Evolutionary conservation across 2,888 invertebrate species (phyloP).

Genomic region (Synergus umbraculus): DNA sequence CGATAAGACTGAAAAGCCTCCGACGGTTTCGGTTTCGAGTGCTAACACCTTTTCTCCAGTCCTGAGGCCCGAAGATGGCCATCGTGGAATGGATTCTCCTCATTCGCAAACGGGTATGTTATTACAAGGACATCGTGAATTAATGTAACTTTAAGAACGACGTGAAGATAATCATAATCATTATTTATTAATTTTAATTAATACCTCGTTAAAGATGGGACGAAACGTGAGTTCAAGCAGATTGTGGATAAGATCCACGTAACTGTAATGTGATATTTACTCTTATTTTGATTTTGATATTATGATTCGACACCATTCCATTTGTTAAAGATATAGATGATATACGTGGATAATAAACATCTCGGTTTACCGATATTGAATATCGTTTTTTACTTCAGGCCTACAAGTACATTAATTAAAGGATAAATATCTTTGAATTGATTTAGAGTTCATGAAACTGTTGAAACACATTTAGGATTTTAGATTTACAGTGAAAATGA

Average conservation of each 20-base stretch:
- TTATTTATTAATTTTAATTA: constrained; percentile 4
- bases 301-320: neutral
- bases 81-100: constrained; percentile 76
- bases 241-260: constrained; percentile 12
- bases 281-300: neutral
- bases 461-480: neutral
- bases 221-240: neutral
- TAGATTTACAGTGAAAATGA: neutral
- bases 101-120: constrained; percentile 76
- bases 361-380: neutral
- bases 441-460: neutral
- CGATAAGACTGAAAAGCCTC: constrained; percentile 77
- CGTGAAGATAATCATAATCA: constrained; percentile 42
- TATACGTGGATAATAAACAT: constrained; percentile 22
- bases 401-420: neutral
- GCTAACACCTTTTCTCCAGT: constrained; percentile 76
- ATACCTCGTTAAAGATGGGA: neutral
- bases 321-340: neutral
- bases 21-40: constrained; percentile 75
- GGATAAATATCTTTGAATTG: neutral
- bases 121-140: constrained; percentile 33
- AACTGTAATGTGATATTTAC: constrained; percentile 25
- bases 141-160: constrained; percentile 24
- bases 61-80: constrained; percentile 74
- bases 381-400: neutral